Evolutionary conservation across 1,140 invertebrate species (phyloP), one percentile per base, ranked within the genome.

Genomic region (Carcinoscorpius rotundicauda): DNA sequence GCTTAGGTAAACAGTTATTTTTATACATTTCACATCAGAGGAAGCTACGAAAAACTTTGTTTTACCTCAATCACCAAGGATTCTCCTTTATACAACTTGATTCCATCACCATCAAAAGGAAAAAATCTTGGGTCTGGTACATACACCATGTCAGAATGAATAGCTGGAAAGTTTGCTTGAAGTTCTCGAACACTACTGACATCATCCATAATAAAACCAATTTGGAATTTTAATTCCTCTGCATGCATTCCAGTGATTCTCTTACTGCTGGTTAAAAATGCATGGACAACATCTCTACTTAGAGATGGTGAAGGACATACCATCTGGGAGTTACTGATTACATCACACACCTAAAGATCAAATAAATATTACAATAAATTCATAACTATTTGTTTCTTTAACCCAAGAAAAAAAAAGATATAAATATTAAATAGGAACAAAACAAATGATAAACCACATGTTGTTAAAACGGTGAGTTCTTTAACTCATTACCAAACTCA

Each of bases 141-240:
- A 77, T 97, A 97, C 0, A 88, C 78, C 72, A 98, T 81, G 52
- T 87, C 86, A 62, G 86, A 86, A 49, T 86, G 79, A 5, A 93
- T 79, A 69, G 83, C 85, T 66, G 87, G 86, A 72, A 90, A 90
- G 75, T 91, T 86, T 76, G 92, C 89, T 66, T 91, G 87, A 58
- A 97, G 80, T 76, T 97, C 89, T 65, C 85, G 81, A 53, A 97
- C 91, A 4, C 85, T 83, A 72, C 88, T 83, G 0, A 98, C 95
- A 76, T 91, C 89, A 72, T 98, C 96, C 95, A 98, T 98, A 5
- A 91, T 82, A 77, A 98, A 97, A 10, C 89, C 93, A 65, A 97
- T 85, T 71, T 80, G 76, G 3, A 81, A 69, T 48, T 69, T 71
- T 29, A 80, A 71, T 62, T 72, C 73, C 29, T 29, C 29, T 29